Evolutionary conservation across 1,140 invertebrate genomes (phyloP).

Genomic region (Ceratosolen solmsi): DNA sequence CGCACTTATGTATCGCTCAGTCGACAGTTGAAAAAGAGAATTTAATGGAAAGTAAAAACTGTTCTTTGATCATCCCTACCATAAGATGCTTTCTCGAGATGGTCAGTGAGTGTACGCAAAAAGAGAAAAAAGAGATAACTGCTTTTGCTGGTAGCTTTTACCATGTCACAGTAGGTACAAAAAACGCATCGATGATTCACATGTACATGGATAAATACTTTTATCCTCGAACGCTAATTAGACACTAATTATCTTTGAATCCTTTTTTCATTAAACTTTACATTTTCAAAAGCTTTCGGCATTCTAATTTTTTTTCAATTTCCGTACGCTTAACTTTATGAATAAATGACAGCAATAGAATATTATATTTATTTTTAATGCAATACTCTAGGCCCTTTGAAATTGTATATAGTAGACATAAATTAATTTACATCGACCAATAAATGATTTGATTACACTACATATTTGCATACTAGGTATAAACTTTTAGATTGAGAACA

Average conservation of each 20-base stretch:
- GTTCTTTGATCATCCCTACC: slow-evolving; percentile 65
- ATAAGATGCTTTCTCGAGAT: slow-evolving; percentile 54
- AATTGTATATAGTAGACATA: too few species aligned
- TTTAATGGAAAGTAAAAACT: slow-evolving; percentile 70
- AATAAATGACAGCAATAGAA: too few species aligned
- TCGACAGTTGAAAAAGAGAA: slow-evolving; percentile 44
- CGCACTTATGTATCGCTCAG: neutral
- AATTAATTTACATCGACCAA: too few species aligned
- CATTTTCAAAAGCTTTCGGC: neutral
- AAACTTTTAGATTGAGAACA: too few species aligned
- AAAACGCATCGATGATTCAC: slow-evolving; percentile 19
- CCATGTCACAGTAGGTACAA: neutral
- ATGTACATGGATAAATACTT: neutral
- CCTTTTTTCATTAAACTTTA: neutral
- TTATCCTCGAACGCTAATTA: slow-evolving; percentile 19
- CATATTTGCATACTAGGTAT: too few species aligned
- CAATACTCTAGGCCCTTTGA: too few species aligned
- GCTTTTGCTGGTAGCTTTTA: neutral
- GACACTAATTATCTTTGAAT: slow-evolving; percentile 14
- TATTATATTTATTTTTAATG: too few species aligned
- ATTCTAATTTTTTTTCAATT: neutral
- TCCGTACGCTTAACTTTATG: neutral
- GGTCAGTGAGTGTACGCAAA: slow-evolving; percentile 17
- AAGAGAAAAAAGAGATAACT: neutral
- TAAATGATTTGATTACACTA: too few species aligned